phyloP scores from a whole-genome alignment of 2,797 vertebrate genomes.

The Pangasius djambal region DNA sequence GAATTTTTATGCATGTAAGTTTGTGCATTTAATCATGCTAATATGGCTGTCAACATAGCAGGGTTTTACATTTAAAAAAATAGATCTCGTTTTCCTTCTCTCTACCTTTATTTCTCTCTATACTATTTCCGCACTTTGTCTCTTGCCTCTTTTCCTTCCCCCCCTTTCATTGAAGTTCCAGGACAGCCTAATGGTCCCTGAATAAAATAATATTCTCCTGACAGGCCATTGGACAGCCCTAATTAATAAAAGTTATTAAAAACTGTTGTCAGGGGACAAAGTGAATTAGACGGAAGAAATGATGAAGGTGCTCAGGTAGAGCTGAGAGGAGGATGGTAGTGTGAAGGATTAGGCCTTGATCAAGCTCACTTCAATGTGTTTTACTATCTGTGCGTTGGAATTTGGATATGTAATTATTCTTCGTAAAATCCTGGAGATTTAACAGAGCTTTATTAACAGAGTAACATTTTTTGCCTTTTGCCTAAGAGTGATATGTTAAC shows the following conservation, averaged over 20 bases:
- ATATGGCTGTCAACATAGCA: conserved; percentile 21
- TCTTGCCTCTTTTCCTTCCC: conserved; percentile 23
- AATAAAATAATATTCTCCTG: conserved; percentile 61
- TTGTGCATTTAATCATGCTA: conserved; percentile 25
- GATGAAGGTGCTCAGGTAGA: conserved; percentile 57
- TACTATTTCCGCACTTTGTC: conserved; percentile 11
- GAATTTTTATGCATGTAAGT: conserved; percentile 4
- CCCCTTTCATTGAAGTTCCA: conserved; percentile 42
- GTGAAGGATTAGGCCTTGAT: conserved; percentile 24
- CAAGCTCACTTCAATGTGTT: not conserved
- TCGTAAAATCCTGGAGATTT: not conserved
- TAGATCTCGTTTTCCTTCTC: not conserved
- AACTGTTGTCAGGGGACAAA: conserved; percentile 62
- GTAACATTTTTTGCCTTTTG: not conserved
- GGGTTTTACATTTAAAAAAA: not conserved
- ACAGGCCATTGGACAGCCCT: conserved; percentile 63
- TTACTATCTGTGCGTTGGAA: not conserved
- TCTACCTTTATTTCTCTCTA: not conserved
- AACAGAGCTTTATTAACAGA: not conserved
- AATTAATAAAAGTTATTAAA: conserved; percentile 71
- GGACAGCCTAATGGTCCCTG: conserved; percentile 61
- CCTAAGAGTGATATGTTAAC: not conserved
- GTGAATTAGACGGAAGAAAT: conserved; percentile 60
- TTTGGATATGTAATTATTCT: not conserved
- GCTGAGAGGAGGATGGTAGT: conserved; percentile 39